These are phyloP conservation scores for Coturnix japonica DNA, from an alignment of 2,113 vertebrate species.

Conservation along the genomic window DNA sequence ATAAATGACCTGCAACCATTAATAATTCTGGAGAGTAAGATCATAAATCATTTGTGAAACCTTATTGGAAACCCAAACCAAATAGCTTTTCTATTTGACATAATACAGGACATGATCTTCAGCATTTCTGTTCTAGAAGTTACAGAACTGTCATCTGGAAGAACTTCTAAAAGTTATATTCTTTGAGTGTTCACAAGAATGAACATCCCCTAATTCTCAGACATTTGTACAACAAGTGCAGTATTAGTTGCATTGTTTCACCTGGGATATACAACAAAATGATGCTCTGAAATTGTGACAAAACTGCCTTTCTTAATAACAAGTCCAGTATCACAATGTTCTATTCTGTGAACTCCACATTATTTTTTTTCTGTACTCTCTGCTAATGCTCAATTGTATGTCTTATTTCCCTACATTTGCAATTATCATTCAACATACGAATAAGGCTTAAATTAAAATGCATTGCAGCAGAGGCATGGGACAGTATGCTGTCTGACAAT, in stretches of 20 bases:
- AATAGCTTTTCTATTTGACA: slow-evolving; percentile 11
- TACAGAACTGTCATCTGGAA: background rate
- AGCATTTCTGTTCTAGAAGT: background rate
- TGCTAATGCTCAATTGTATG: rapidly evolving
- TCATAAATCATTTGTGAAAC: slow-evolving; percentile 47
- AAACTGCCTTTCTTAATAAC: background rate
- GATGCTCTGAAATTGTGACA: rapidly evolving
- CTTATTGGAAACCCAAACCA: background rate
- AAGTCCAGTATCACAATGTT: background rate
- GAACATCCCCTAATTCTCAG: background rate
- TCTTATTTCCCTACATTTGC: background rate
- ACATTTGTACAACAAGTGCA: background rate
- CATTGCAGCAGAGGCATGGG: background rate
- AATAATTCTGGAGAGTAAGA: slow-evolving; percentile 8
- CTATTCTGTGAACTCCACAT: background rate
- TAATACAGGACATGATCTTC: slow-evolving; percentile 1
- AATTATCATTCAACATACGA: rapidly evolving
- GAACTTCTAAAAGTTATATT: background rate
- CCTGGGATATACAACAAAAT: background rate
- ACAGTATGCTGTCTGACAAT: background rate
- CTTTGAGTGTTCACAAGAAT: background rate
- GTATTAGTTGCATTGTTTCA: background rate
- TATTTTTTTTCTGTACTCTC: background rate
- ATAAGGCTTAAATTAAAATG: background rate
- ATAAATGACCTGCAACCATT: slow-evolving; percentile 4